Evolutionary conservation across 2,797 vertebrate genomes (phyloP).

Genomic region (Gastrophryne carolinensis): DNA sequence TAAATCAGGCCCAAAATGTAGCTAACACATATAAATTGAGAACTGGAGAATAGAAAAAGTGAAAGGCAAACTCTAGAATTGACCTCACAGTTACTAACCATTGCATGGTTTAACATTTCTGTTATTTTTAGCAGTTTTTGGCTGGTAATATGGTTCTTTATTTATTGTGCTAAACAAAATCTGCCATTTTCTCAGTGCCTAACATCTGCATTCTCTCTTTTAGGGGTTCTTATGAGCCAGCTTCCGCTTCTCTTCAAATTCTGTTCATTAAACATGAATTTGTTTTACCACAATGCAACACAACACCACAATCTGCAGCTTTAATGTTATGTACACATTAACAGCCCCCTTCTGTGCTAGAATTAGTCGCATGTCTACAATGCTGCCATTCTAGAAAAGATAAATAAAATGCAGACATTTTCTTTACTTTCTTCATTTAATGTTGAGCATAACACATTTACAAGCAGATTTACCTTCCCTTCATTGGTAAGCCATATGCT

Average conservation of each 20-base stretch:
- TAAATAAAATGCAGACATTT: neutral
- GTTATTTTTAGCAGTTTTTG: too few relatives aligned
- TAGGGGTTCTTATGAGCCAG: constrained; percentile 40
- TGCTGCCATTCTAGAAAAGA: neutral
- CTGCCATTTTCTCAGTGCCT: constrained; percentile 3
- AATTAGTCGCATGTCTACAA: neutral
- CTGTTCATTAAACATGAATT: constrained; percentile 27
- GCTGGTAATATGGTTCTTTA: neutral
- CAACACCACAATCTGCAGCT: neutral
- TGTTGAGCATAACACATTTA: constrained; percentile 21
- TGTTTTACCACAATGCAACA: constrained; percentile 29
- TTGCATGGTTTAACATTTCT: too few relatives aligned
- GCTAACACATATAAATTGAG: too few relatives aligned
- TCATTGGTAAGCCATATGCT: neutral
- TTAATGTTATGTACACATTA: neutral
- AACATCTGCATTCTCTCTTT: neutral
- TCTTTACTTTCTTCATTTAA: constrained; percentile 15
- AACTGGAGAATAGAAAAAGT: too few relatives aligned
- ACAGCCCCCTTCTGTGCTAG: neutral
- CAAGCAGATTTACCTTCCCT: constrained; percentile 13
- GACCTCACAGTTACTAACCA: too few relatives aligned
- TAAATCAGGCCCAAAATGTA: too few relatives aligned
- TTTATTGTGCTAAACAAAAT: constrained; percentile 29
- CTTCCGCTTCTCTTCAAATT: constrained; percentile 36
- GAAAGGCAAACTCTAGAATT: too few relatives aligned